Evolutionary conservation across 2,888 invertebrate genomes (phyloP).

Genomic region (Pachydiplax longipennis): DNA sequence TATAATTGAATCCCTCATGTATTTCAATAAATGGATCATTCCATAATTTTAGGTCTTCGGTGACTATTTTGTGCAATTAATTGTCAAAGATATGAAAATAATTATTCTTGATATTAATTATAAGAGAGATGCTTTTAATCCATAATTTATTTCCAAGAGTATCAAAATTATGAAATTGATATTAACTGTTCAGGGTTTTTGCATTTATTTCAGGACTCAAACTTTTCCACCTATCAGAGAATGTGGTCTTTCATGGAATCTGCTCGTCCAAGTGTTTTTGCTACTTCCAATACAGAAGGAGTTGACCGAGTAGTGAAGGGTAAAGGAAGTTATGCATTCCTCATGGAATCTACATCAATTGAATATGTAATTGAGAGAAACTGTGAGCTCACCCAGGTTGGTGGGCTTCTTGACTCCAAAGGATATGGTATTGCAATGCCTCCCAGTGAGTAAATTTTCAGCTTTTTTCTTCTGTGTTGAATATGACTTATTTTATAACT

Average conservation of each 20-base stretch:
- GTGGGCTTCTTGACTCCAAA: slow-evolving; percentile 90
- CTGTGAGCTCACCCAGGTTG: slow-evolving; percentile 90
- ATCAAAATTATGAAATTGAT: too few relatives aligned
- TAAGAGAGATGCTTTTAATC: too few relatives aligned
- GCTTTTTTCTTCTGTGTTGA: background rate
- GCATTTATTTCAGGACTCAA: slow-evolving; percentile 76
- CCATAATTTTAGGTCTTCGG: too few relatives aligned
- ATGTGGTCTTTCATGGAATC: slow-evolving; percentile 98
- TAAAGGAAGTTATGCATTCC: slow-evolving; percentile 89
- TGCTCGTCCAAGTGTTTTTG: slow-evolving; percentile 86
- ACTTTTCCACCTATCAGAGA: slow-evolving; percentile 89
- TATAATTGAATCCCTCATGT: too few relatives aligned
- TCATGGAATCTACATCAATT: slow-evolving; percentile 97
- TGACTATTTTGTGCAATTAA: too few relatives aligned
- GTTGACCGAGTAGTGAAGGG: slow-evolving; percentile 86
- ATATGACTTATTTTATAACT: too few relatives aligned
- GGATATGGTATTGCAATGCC: slow-evolving; percentile 96
- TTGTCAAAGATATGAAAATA: too few relatives aligned
- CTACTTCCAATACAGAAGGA: slow-evolving; percentile 85
- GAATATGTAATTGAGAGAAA: slow-evolving; percentile 92
- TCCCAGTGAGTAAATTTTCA: slow-evolving; percentile 71
- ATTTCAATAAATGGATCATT: too few relatives aligned
- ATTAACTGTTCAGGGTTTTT: background rate
- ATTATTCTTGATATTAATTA: too few relatives aligned
- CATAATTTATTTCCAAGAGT: too few relatives aligned